Percentiles rank a stretch among this genome's conserved stretches.
Evolutionary conservation across 2,888 invertebrate species (phyloP).

Genomic region (Perizoma affinitatum): DNA sequence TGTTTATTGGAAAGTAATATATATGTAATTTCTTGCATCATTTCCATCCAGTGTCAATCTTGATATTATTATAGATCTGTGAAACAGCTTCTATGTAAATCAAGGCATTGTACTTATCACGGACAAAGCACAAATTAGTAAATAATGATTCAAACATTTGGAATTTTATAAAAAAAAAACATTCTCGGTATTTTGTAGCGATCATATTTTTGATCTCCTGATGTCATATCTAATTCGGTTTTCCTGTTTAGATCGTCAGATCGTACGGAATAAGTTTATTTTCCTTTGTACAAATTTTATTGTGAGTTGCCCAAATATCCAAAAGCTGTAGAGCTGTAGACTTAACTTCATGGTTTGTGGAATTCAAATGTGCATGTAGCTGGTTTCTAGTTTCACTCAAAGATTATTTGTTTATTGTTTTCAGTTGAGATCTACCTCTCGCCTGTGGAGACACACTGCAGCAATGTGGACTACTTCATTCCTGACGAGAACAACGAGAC

Average conservation of each 20-base stretch:
- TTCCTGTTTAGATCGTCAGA: conserved; percentile 8
- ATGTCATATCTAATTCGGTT: conserved; percentile 13
- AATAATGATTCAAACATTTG: conserved; percentile 45
- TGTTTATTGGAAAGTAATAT: too few species aligned
- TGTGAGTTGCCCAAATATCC: too few species aligned
- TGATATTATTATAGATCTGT: too few species aligned
- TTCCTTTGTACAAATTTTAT: too few species aligned
- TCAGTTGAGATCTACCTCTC: conserved; percentile 94
- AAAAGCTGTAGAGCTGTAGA: too few species aligned
- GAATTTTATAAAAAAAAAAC: conserved; percentile 41
- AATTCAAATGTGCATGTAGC: too few species aligned
- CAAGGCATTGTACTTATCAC: conserved; percentile 11
- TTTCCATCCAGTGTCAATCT: too few species aligned
- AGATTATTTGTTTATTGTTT: conserved; percentile 55
- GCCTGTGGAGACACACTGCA: conserved; percentile 97
- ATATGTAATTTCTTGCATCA: too few species aligned
- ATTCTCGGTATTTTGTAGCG: conserved; percentile 24
- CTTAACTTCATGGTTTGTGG: too few species aligned
- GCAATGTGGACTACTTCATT: conserved; percentile 97
- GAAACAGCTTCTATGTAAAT: too few species aligned
- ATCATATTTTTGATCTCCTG: conserved; percentile 26
- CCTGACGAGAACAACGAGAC: conserved; percentile 94
- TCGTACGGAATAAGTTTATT: not conserved
- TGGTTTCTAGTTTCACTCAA: not conserved
- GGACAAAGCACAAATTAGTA: conserved; percentile 9